Evolutionary conservation across 2,888 invertebrate species (phyloP).

Genomic region (Esperia sulphurella): DNA sequence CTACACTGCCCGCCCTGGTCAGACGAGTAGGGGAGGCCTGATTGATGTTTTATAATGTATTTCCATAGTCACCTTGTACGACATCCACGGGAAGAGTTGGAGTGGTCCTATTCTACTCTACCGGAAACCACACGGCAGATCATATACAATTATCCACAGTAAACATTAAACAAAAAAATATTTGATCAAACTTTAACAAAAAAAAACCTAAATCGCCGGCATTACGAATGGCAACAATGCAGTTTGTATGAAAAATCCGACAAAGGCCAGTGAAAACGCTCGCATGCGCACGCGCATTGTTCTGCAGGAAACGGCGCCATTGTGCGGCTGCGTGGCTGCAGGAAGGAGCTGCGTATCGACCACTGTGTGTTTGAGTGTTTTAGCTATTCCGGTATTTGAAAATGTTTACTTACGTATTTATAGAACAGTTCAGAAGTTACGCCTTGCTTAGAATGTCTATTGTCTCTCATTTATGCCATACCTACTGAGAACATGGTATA

Average conservation of each 20-base stretch:
- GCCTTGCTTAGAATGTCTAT: too few species aligned
- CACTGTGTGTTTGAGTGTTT: conserved; percentile 4
- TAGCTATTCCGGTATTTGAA: background rate
- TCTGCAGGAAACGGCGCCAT: conserved; percentile 52
- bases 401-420: background rate
- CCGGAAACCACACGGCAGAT: too few species aligned
- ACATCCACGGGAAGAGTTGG: too few species aligned
- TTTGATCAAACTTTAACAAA: background rate
- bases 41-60: too few species aligned
- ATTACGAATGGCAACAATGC: background rate
- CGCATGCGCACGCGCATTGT: conserved; percentile 47
- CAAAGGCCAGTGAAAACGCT: conserved; percentile 57
- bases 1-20: too few species aligned
- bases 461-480: too few species aligned
- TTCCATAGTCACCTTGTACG: too few species aligned
- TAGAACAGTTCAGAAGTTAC: too few species aligned
- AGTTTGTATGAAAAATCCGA: conserved; percentile 10
- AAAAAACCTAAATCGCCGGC: background rate
- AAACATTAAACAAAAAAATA: conserved; percentile 1
- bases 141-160: conserved; percentile 1
- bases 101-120: too few species aligned
- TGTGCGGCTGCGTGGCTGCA: conserved; percentile 35
- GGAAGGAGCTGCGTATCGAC: conserved; percentile 25
- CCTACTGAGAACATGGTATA: too few species aligned
- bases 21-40: too few species aligned